Evolutionary conservation across 2,797 vertebrate genomes (phyloP), one percentile per base, ranked within the genome.

Genomic region (Steatocranus sp.): DNA sequence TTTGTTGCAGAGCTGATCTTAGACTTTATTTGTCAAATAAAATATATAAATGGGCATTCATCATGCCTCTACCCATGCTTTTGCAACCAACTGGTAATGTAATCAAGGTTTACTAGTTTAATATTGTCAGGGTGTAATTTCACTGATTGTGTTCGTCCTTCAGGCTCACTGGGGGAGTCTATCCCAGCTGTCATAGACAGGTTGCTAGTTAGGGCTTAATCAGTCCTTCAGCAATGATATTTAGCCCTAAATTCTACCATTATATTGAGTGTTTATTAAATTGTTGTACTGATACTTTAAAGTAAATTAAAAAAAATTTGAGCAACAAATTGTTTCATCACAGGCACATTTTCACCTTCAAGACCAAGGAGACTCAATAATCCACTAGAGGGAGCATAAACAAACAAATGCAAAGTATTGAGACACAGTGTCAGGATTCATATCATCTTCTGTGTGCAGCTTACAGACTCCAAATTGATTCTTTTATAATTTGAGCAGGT

Each of bases 371-470:
- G 41, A 75, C 11, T 43, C 2, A 8, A 27, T 23, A 78, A 88
- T 12, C 85, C 86, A 87, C 78, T 32, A 80, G 86, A 91, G 89
- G 91, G 88, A 87, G 87, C 84, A 88, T 56, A 73, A 80, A 81
- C 49, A 83, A 88, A 66, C 70, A 77, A 17, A 76, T 81, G 43
- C 43, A 84, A 81, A 86, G 78, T 14, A 76, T 23, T 46, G 25
- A 75, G 53, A 17, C 2, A 53, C n/a, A 46, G 17, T 54, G 51
- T 80, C 70, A 81, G 48, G 25, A 20, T 81, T 66, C 6, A 51
- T 20, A 27, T 61, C 17, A 25, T 46, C 41, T 3, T 78, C 48
- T 77, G 54, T 12, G 12, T 63, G 54, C 41, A 80, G 73, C 56
- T 63, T 5, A 78, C 8, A 70, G 30, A 18, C 14, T 82, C 18